Evolutionary conservation across 2,113 vertebrate species (phyloP).

Genomic region (Balaeniceps rex): DNA sequence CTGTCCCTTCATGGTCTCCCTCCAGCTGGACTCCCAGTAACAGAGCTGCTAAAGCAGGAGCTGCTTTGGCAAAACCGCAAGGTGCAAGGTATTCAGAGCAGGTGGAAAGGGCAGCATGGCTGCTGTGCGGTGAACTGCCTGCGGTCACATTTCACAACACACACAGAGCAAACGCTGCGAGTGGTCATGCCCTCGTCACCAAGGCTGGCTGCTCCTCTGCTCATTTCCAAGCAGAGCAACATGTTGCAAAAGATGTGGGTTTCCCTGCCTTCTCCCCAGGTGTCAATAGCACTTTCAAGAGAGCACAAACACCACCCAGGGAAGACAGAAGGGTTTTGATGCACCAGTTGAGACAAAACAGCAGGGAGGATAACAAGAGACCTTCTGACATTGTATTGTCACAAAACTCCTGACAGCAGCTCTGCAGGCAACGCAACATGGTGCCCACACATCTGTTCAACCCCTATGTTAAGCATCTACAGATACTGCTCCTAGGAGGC

Average conservation of each 20-base stretch:
- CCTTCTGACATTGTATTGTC: fast-evolving
- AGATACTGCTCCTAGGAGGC: background rate
- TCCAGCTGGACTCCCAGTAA: background rate
- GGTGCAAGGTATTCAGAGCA: background rate
- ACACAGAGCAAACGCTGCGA: fast-evolving
- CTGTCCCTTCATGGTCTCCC: background rate
- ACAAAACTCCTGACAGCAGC: background rate
- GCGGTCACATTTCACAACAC: background rate
- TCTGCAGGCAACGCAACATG: background rate
- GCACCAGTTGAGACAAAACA: background rate
- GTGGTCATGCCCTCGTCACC: background rate
- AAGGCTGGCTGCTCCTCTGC: background rate
- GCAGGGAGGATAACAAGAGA: background rate
- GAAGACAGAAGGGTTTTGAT: background rate
- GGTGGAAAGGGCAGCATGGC: background rate
- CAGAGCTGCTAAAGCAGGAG: background rate
- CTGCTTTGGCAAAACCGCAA: background rate
- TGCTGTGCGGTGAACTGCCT: background rate
- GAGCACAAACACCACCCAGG: background rate
- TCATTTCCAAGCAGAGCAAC: background rate
- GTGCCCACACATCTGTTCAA: background rate
- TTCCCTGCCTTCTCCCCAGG: background rate
- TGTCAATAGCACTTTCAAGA: background rate
- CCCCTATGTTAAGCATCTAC: background rate
- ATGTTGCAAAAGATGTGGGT: background rate